Percentiles rank a stretch among this genome's conserved stretches.
Evolutionary conservation across 2,888 invertebrate genomes (phyloP).

Genomic region (Trissolcus brochymenae): DNA sequence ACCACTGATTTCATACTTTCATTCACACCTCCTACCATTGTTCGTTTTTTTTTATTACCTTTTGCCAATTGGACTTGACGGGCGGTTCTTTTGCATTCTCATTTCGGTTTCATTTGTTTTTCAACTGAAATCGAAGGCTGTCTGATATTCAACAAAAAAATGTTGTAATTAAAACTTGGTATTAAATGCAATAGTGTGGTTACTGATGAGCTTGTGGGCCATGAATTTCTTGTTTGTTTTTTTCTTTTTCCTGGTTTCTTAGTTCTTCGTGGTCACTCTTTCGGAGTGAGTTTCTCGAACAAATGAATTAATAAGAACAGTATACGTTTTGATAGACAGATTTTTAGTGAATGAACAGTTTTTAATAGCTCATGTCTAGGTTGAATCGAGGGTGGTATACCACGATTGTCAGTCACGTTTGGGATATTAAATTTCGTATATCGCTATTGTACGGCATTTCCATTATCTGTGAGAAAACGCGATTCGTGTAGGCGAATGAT

Average conservation of each 20-base stretch:
- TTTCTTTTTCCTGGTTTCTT: too few relatives aligned
- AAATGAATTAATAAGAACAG: slow-evolving; percentile 10
- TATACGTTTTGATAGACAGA: slow-evolving; percentile 16
- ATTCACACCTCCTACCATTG: background rate
- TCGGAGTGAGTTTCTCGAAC: background rate
- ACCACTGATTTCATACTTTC: slow-evolving; percentile 2
- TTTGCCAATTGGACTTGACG: too few relatives aligned
- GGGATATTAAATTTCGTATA: slow-evolving; percentile 51
- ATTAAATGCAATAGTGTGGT: too few relatives aligned
- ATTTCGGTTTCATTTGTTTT: slow-evolving; percentile 5
- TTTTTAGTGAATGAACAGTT: slow-evolving; percentile 22
- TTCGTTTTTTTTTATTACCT: too few relatives aligned
- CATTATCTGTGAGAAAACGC: slow-evolving; percentile 44
- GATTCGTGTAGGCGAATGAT: slow-evolving; percentile 22
- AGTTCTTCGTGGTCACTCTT: too few relatives aligned
- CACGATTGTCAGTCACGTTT: slow-evolving; percentile 50
- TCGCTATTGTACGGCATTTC: slow-evolving; percentile 51
- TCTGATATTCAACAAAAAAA: background rate
- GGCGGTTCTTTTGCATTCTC: too few relatives aligned
- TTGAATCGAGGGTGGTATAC: slow-evolving; percentile 27
- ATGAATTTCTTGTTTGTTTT: too few relatives aligned
- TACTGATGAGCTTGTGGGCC: too few relatives aligned
- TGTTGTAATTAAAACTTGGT: too few relatives aligned
- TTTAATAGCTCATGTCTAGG: slow-evolving; percentile 35
- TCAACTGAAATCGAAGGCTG: background rate